Evolutionary conservation across 2,113 vertebrate genomes (phyloP).

Genomic region (Seriola quinqueradiata): DNA sequence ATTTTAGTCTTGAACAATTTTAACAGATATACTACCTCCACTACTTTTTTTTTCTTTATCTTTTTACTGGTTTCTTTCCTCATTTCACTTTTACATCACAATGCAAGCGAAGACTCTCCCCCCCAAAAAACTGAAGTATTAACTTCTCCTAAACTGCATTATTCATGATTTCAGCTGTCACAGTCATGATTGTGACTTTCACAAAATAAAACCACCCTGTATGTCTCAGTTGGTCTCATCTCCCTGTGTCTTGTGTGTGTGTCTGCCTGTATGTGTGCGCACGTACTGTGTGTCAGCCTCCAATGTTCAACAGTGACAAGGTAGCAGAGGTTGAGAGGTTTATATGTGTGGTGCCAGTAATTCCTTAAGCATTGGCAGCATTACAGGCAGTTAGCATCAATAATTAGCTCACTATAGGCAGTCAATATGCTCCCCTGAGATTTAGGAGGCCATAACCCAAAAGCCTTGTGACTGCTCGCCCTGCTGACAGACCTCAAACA

Average conservation of each 20-base stretch:
- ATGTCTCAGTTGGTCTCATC: neutral
- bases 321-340: conserved; percentile 59
- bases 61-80: neutral
- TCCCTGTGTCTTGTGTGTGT: neutral
- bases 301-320: conserved; percentile 26
- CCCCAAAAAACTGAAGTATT: neutral
- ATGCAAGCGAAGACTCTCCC: no score
- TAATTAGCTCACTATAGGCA: conserved; percentile 81
- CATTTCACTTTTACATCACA: neutral
- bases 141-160: neutral
- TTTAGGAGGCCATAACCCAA: conserved; percentile 78
- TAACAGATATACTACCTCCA: no score
- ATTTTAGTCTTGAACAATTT: neutral
- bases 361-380: conserved; percentile 71
- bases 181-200: no score
- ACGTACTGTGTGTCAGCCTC: neutral
- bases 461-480: conserved; percentile 60
- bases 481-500: conserved; percentile 63
- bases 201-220: neutral
- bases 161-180: neutral
- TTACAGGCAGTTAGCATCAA: conserved; percentile 81
- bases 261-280: neutral
- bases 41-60: no score
- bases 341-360: conserved; percentile 58
- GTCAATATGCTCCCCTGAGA: conserved; percentile 77